Evolutionary conservation across 2,113 vertebrate species (phyloP).

Genomic region (Gracilinanus agilis): DNA sequence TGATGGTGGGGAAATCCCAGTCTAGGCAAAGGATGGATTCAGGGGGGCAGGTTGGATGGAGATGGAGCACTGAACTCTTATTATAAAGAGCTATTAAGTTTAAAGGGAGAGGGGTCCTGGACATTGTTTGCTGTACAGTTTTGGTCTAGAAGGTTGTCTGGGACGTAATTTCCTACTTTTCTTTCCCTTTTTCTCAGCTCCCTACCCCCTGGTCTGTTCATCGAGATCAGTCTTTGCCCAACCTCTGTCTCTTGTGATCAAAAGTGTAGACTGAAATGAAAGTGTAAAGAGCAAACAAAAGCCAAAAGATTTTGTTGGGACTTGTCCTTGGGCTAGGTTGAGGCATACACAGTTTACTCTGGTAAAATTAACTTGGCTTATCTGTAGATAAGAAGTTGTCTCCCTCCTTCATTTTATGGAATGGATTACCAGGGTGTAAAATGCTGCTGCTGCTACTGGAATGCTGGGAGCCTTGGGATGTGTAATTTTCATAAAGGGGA

Average conservation of each 20-base stretch:
- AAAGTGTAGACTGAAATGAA: neutral
- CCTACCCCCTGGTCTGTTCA: neutral
- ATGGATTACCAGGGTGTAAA: conserved; percentile 48
- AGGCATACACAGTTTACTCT: conserved; percentile 3
- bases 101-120: neutral
- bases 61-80: neutral
- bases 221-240: neutral
- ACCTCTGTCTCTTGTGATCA: neutral
- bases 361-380: conserved; percentile 25
- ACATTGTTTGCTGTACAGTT: neutral
- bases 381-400: conserved; percentile 45
- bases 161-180: neutral
- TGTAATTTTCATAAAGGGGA: conserved; percentile 41
- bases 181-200: neutral
- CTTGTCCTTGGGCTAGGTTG: conserved; percentile 8
- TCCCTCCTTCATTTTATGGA: neutral
- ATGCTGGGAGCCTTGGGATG: conserved; percentile 28
- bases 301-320: conserved; percentile 11
- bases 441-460: neutral
- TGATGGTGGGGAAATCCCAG: neutral
- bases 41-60: too few species aligned
- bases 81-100: neutral
- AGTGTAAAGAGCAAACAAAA: neutral
- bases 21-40: neutral
- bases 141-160: neutral